Conservation (phyloP, 2,113 vertebrate genomes). For the Brachypteracias leptosomus region DNA sequence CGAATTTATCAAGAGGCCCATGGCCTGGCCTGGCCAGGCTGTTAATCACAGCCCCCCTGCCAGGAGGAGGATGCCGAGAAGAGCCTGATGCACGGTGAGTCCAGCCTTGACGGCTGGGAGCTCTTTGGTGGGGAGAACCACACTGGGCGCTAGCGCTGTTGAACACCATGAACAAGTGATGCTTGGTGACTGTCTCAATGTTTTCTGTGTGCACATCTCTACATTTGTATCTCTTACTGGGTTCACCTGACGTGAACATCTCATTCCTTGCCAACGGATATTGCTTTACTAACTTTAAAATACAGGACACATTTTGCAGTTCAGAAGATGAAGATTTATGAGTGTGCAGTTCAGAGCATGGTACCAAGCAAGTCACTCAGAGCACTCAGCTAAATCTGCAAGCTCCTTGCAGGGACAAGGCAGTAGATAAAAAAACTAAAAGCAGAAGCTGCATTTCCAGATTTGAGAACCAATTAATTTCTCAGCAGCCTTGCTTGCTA, state of each 20-base stretch:
- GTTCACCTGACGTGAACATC: not conserved
- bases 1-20: constrained; percentile 67
- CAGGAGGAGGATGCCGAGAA: constrained; percentile 46
- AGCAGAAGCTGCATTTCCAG: not conserved
- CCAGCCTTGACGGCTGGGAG: not conserved
- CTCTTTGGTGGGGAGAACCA: not conserved
- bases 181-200: not conserved
- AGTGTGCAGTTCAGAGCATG: not conserved
- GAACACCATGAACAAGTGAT: not conserved
- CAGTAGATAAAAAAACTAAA: not conserved
- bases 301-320: not conserved
- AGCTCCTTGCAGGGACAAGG: not conserved
- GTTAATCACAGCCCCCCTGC: constrained; percentile 29
- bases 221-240: not conserved
- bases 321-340: not conserved
- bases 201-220: not conserved
- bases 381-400: not conserved
- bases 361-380: not conserved
- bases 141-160: not conserved
- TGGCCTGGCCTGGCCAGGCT: not conserved
- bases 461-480: not conserved
- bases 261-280: not conserved
- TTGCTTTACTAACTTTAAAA: constrained; percentile 18
- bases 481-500: not conserved
- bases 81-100: not conserved